Evolutionary conservation across 2,797 vertebrate genomes (phyloP).

Genomic region (Onychomys arenicola): DNA sequence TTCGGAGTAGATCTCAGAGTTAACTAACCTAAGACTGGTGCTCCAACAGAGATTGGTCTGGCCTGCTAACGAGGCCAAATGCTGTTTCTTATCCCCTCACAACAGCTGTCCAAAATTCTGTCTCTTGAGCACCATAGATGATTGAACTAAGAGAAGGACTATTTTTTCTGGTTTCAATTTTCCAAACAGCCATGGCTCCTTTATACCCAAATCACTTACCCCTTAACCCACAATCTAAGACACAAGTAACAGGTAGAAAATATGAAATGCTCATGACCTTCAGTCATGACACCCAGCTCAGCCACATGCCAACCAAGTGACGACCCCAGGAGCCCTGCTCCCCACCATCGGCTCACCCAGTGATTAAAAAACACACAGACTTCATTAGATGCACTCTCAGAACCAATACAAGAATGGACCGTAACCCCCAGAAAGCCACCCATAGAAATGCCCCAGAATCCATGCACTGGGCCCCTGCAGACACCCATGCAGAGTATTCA

Average conservation of each 20-base stretch:
- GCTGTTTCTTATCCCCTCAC: background rate
- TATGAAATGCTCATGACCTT: conserved; percentile 9
- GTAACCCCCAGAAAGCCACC: background rate
- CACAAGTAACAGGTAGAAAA: conserved; percentile 5
- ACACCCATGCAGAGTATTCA: background rate
- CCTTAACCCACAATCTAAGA: background rate
- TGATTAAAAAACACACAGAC: background rate
- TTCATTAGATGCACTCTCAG: background rate
- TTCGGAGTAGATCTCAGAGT: conserved; percentile 81
- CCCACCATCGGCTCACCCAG: background rate
- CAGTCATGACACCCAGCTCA: conserved; percentile 5
- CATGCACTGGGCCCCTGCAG: background rate
- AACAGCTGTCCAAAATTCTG: background rate
- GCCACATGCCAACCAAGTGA: background rate
- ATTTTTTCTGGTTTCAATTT: background rate
- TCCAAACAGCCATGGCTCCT: background rate
- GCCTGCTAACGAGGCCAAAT: background rate
- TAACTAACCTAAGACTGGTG: conserved; percentile 84
- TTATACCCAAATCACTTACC: conserved; percentile 27
- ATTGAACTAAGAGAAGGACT: background rate
- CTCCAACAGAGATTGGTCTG: conserved; percentile 62
- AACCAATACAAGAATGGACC: background rate
- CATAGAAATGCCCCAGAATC: conserved; percentile 9
- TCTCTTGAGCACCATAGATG: background rate
- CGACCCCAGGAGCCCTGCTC: background rate